Evolutionary conservation across 2,113 vertebrate genomes (phyloP).

Genomic region (Apistogramma diplotaenia): DNA sequence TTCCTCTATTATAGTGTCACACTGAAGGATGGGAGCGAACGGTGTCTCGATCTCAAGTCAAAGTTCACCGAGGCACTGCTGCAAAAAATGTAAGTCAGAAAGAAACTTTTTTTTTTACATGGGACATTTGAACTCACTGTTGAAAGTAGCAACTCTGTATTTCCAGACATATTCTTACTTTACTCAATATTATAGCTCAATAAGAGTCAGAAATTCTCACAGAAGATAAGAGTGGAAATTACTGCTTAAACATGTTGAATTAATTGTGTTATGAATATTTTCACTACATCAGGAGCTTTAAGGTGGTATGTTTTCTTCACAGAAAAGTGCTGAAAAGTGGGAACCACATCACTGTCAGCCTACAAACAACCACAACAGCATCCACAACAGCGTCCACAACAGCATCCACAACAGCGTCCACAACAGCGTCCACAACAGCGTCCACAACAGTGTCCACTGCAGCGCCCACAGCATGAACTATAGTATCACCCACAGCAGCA

Average conservation of each 20-base stretch:
- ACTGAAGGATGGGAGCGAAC: accelerated
- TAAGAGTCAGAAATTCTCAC: neutral
- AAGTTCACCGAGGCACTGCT: accelerated
- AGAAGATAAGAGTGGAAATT: too few relatives aligned
- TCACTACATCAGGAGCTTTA: too few relatives aligned
- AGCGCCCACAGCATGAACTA: too few relatives aligned
- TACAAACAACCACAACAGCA: accelerated
- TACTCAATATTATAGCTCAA: neutral
- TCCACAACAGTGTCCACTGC: too few relatives aligned
- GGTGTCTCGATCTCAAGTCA: neutral
- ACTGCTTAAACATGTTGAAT: too few relatives aligned
- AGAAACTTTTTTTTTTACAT: neutral
- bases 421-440: too few relatives aligned
- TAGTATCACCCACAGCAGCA: accelerated
- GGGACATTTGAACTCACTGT: too few relatives aligned
- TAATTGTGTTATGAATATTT: too few relatives aligned
- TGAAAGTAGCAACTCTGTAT: too few relatives aligned
- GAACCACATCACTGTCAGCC: neutral
- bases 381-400: accelerated
- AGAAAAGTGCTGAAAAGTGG: neutral
- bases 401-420: too few relatives aligned
- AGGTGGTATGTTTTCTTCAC: neutral
- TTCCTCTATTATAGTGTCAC: conserved; percentile 9
- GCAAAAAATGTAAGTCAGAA: neutral
- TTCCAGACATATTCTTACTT: too few relatives aligned